Evolutionary conservation across 2,888 invertebrate genomes (phyloP).

Genomic region (Osedax frankpressi): DNA sequence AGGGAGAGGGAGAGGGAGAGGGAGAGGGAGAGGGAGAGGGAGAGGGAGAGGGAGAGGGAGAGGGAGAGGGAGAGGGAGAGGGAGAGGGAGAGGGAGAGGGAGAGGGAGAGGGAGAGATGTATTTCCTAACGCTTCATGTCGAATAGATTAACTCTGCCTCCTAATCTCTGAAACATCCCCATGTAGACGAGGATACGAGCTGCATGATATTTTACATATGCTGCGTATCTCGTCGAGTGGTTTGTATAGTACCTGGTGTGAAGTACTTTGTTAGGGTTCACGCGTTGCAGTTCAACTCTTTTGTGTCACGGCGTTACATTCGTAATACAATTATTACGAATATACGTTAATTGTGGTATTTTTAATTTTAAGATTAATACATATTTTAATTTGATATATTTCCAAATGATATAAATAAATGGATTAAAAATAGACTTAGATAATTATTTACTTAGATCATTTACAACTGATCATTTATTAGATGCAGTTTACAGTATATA

Average conservation of each 20-base stretch:
- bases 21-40: conserved; percentile 7
- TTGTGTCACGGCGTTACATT: no score
- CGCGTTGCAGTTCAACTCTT: no score
- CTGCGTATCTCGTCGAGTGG: conserved; percentile 55
- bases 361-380: no score
- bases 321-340: no score
- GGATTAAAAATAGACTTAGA: no score
- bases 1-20: conserved; percentile 8
- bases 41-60: conserved; percentile 8
- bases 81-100: conserved; percentile 7
- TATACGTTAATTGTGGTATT: no score
- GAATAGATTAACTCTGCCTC: conserved; percentile 54
- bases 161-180: conserved; percentile 54
- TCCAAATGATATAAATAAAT: no score
- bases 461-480: no score
- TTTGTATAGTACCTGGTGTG: conserved; percentile 55
- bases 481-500: no score
- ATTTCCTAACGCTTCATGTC: conserved; percentile 51
- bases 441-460: no score
- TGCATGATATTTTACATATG: conserved; percentile 57
- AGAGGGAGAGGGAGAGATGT: conserved; percentile 1
- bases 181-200: conserved; percentile 55
- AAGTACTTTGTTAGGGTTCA: no score
- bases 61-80: conserved; percentile 7
- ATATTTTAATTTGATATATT: no score